Conservation (phyloP, 2,113 vertebrate species). For the Phocoena phocoena region DNA sequence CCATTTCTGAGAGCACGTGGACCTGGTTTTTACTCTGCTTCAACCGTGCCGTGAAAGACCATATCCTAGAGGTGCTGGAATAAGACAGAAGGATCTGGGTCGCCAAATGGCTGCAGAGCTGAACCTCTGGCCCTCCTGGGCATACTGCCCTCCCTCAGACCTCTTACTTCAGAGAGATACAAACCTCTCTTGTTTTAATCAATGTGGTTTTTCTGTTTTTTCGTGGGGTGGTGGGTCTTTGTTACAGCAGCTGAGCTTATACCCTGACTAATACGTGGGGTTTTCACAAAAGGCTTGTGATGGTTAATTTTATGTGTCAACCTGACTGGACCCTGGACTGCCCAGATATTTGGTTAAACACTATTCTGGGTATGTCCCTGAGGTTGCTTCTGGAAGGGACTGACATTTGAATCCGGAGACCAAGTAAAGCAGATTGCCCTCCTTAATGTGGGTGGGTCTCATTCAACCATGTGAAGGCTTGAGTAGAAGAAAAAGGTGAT, state of each 20-base stretch:
- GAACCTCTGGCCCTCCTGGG: neutral
- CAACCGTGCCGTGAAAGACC: accelerated
- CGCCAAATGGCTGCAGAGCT: too few relatives aligned
- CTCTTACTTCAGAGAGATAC: too few relatives aligned
- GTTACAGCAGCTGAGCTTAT: neutral
- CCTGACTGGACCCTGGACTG: neutral
- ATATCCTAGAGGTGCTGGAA: neutral
- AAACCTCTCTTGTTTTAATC: neutral
- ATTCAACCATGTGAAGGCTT: neutral
- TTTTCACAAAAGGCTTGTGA: neutral
- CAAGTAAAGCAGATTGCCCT: neutral
- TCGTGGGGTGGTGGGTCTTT: too few relatives aligned
- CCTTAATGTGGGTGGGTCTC: neutral
- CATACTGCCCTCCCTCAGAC: accelerated
- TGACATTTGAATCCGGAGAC: neutral
- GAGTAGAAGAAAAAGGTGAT: neutral
- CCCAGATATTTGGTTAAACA: neutral
- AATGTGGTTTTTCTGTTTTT: neutral
- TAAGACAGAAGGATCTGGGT: too few relatives aligned
- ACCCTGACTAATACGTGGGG: neutral
- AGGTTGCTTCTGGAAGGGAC: neutral
- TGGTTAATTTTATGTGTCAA: neutral
- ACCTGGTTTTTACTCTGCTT: neutral
- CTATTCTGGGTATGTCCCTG: neutral
- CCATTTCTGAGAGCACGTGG: too few relatives aligned